Evolutionary conservation across 2,797 vertebrate genomes (phyloP).

Genomic region (Limosa lapponica): DNA sequence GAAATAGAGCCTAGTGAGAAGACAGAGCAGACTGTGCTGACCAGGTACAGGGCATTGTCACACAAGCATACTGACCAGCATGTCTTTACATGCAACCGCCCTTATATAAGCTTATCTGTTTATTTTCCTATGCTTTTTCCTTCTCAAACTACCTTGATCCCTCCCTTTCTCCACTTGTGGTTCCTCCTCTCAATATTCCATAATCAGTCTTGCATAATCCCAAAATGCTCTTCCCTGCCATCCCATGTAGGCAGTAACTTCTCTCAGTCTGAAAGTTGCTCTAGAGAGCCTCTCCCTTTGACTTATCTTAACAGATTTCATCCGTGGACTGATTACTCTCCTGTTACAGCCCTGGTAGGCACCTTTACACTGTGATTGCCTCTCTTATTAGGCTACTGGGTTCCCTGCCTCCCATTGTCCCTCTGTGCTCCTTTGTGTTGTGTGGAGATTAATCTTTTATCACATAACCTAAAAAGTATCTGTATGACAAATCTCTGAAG

Average conservation of each 20-base stretch:
- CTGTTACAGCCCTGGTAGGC: background rate
- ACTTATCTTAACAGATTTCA: background rate
- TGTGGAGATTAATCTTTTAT: background rate
- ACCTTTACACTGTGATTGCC: background rate
- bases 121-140: background rate
- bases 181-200: background rate
- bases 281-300: background rate
- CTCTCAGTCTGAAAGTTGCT: background rate
- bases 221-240: background rate
- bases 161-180: background rate
- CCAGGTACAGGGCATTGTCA: background rate
- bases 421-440: background rate
- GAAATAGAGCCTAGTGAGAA: background rate
- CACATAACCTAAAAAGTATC: background rate
- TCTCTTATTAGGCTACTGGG: background rate
- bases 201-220: background rate
- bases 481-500: background rate
- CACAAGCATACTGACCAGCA: background rate
- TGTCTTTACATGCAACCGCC: background rate
- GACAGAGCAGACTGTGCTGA: background rate
- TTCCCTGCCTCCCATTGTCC: background rate
- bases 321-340: no score
- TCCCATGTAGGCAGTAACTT: background rate
- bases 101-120: background rate
- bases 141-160: background rate